These are phyloP conservation scores for Falco rusticolus DNA, from an alignment of 2,797 vertebrate species.

Conservation along the genomic window DNA sequence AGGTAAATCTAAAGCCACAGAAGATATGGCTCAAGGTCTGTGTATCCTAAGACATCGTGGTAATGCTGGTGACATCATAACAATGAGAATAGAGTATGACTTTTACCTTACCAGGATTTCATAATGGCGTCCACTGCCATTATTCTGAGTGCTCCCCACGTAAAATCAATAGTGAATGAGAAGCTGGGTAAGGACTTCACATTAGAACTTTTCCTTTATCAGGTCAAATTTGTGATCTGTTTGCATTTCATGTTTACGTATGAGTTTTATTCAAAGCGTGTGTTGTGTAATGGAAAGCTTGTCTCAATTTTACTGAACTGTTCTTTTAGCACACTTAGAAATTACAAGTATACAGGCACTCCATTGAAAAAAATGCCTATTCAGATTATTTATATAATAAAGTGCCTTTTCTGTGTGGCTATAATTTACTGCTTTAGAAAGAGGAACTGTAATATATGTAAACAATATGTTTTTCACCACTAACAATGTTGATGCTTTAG, in stretches of 20 bases:
- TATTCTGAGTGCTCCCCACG: not conserved
- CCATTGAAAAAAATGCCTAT: not conserved
- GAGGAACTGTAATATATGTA: not conserved
- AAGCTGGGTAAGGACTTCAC: not conserved
- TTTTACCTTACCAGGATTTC: not conserved
- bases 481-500: not conserved
- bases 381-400: not conserved
- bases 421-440: not conserved
- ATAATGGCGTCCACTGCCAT: not conserved
- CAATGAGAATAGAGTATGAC: not conserved
- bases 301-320: not conserved
- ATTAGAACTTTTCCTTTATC: not conserved
- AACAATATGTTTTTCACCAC: not conserved
- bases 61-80: not conserved
- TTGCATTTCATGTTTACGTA: not conserved
- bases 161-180: not conserved
- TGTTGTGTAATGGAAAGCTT: not conserved
- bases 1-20: not conserved
- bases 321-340: not conserved
- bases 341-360: not conserved
- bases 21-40: not conserved
- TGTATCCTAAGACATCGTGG: not conserved
- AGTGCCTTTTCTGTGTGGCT: not conserved
- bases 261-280: not conserved
- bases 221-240: not conserved